A percentile compares a stretch with the other conserved stretches of the same genome.
Conservation (phyloP, 1,140 invertebrate species). For the Diuraphis noxia region DNA sequence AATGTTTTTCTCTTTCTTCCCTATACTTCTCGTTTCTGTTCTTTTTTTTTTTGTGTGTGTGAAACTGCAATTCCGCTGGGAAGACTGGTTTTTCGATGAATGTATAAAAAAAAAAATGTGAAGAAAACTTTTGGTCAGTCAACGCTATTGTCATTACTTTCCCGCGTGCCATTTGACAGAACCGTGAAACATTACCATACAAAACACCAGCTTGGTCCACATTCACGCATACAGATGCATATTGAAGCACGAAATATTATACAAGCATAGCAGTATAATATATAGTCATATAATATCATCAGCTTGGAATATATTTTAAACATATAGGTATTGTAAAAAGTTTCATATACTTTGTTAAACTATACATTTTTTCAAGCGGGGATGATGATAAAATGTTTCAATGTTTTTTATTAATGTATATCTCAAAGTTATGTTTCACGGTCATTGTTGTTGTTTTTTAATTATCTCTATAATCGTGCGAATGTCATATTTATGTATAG, state of each 20-base stretch:
- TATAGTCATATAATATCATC: background rate
- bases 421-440: background rate
- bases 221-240: background rate
- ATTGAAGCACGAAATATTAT: background rate
- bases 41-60: background rate
- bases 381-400: background rate
- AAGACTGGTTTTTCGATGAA: constrained; percentile 35
- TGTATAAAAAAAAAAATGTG: background rate
- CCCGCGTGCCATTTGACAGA: constrained; percentile 15
- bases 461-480: too few species aligned
- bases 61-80: constrained; percentile 7
- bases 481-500: background rate
- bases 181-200: background rate
- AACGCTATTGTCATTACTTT: constrained; percentile 39
- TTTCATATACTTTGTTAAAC: background rate
- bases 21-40: background rate
- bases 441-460: too few species aligned
- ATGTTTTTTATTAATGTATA: background rate
- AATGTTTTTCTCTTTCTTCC: constrained; percentile 20
- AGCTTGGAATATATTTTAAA: background rate
- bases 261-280: background rate
- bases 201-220: background rate
- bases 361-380: background rate
- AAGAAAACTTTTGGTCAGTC: constrained; percentile 42
- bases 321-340: background rate